phyloP scores from a whole-genome alignment of 2,888 invertebrate genomes.

The Netelia melanura region DNA sequence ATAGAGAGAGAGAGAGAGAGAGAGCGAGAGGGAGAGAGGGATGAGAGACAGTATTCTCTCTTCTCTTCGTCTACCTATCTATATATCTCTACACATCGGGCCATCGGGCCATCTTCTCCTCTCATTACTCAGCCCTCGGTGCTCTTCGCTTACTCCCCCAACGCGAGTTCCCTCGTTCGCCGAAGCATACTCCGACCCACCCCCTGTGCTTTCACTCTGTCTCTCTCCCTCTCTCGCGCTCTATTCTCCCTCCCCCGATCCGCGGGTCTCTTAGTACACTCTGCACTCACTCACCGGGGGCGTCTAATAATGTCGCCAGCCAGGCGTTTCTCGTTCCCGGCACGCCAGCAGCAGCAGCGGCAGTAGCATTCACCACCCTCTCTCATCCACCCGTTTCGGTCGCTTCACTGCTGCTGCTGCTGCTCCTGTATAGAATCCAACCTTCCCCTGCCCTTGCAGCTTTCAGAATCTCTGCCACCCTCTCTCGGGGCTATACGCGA shows the following conservation, averaged over 20 bases:
- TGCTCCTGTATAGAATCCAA: slow-evolving; percentile 60
- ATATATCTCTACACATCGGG: slow-evolving; percentile 61
- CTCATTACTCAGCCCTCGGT: slow-evolving; percentile 74
- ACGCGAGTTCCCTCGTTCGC: slow-evolving; percentile 44
- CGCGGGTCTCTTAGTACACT: slow-evolving; percentile 71
- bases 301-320: slow-evolving; percentile 85
- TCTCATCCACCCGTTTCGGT: slow-evolving; percentile 43
- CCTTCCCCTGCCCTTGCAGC: slow-evolving; percentile 65
- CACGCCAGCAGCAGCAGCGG: slow-evolving; percentile 55
- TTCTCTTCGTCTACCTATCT: slow-evolving; percentile 13
- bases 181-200: slow-evolving; percentile 30
- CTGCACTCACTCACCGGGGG: slow-evolving; percentile 82
- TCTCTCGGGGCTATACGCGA: slow-evolving; percentile 49
- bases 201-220: background rate
- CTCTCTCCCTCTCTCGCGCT: slow-evolving; percentile 30
- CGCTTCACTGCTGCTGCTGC: slow-evolving; percentile 49
- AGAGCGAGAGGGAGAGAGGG: slow-evolving; percentile 15
- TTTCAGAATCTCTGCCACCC: slow-evolving; percentile 69
- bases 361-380: slow-evolving; percentile 57
- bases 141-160: slow-evolving; percentile 62
- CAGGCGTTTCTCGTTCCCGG: slow-evolving; percentile 82
- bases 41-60: slow-evolving; percentile 30
- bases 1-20: slow-evolving; percentile 14
- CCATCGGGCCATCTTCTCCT: slow-evolving; percentile 72
- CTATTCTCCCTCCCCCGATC: slow-evolving; percentile 51